Conservation (phyloP, 2,888 invertebrate species). For the Choreutis nemorana region DNA sequence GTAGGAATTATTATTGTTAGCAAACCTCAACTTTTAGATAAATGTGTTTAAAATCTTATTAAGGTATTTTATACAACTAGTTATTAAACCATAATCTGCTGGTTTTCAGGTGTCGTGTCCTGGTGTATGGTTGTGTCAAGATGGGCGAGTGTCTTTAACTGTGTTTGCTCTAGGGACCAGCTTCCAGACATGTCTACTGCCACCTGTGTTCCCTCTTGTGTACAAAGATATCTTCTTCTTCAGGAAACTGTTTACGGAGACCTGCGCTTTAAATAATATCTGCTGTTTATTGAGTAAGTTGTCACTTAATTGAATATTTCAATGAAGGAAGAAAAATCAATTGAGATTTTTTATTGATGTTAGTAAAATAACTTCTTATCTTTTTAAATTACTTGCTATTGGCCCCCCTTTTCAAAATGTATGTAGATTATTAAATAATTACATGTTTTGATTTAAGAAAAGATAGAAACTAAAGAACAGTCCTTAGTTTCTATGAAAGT, state of each 20-base stretch:
- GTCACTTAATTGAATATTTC: slow-evolving; percentile 1
- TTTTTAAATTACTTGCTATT: neutral
- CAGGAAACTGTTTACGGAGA: slow-evolving; percentile 42
- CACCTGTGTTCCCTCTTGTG: slow-evolving; percentile 75
- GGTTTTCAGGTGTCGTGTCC: slow-evolving; percentile 78
- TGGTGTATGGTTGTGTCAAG: slow-evolving; percentile 85
- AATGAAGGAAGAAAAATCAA: too few species aligned
- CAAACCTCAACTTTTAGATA: slow-evolving; percentile 16
- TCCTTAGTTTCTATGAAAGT: too few species aligned
- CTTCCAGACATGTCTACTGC: slow-evolving; percentile 70
- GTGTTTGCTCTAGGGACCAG: slow-evolving; percentile 74
- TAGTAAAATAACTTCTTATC: neutral
- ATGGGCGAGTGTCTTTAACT: slow-evolving; percentile 77
- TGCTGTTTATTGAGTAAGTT: slow-evolving; percentile 51
- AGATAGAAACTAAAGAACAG: too few species aligned
- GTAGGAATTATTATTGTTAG: too few species aligned
- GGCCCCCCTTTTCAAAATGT: too few species aligned
- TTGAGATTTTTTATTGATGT: neutral
- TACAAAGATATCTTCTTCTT: slow-evolving; percentile 78
- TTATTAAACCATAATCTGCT: too few species aligned
- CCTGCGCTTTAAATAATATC: slow-evolving; percentile 48
- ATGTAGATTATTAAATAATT: too few species aligned
- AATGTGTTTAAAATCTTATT: neutral
- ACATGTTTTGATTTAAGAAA: too few species aligned
- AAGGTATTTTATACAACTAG: too few species aligned